Evolutionary conservation across 2,888 invertebrate genomes (phyloP).

Genomic region (Archips xylosteana): DNA sequence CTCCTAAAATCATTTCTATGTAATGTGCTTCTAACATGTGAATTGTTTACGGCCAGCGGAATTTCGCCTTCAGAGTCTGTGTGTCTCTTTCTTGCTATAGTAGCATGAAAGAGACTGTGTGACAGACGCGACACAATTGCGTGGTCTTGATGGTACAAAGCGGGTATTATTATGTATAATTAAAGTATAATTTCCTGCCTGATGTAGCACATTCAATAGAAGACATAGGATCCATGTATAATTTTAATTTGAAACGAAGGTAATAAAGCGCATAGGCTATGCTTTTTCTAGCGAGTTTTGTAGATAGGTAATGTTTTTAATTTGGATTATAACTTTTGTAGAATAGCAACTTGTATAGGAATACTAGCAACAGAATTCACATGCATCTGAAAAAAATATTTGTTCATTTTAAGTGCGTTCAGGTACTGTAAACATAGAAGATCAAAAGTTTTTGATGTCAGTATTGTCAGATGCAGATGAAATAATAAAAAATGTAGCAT

Average conservation of each 20-base stretch:
- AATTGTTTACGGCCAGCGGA: too few relatives aligned
- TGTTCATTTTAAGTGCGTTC: background rate
- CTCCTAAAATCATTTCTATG: too few relatives aligned
- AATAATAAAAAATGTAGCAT: background rate
- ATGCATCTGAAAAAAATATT: background rate
- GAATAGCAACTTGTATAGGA: background rate
- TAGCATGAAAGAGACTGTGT: background rate
- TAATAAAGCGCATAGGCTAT: background rate
- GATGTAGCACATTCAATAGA: background rate
- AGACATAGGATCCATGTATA: background rate
- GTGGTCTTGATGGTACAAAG: background rate
- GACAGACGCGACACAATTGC: background rate
- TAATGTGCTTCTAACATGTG: too few relatives aligned
- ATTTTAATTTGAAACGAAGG: background rate
- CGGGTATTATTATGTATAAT: background rate
- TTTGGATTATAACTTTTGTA: background rate
- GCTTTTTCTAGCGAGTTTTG: background rate
- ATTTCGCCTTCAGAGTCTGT: too few relatives aligned
- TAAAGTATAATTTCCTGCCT: conserved; percentile 1
- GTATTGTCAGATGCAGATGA: background rate
- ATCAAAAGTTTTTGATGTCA: background rate
- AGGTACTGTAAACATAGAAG: background rate
- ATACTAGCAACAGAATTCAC: background rate
- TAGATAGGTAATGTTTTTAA: background rate
- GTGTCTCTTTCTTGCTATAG: background rate